These are phyloP conservation scores for Eristalis pertinax DNA, from an alignment of 2,888 invertebrate species.

Conservation along the genomic window DNA sequence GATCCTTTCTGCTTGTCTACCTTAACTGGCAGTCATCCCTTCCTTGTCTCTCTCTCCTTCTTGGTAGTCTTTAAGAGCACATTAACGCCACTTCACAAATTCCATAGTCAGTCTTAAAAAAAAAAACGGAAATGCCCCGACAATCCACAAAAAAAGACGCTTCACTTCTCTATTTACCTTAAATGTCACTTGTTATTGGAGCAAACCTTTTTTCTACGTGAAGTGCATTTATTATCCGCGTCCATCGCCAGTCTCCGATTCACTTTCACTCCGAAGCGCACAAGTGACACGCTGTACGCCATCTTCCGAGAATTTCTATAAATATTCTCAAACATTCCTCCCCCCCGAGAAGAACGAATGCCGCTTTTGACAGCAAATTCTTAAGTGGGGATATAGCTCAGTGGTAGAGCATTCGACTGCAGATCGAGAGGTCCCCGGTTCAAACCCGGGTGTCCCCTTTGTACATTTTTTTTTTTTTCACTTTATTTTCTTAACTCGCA, in stretches of 20 bases:
- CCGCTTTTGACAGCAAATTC: not conserved
- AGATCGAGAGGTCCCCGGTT: conserved; percentile 80
- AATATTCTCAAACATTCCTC: not conserved
- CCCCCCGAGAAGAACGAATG: not conserved
- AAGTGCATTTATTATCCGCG: not conserved
- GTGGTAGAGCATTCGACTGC: conserved; percentile 80
- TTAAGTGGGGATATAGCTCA: conserved; percentile 77
- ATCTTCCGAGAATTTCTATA: not conserved
- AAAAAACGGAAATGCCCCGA: no score
- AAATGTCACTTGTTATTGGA: no score
- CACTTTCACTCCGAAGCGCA: not conserved
- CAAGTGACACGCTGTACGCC: not conserved
- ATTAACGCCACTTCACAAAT: no score
- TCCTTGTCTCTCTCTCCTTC: no score
- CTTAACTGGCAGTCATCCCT: no score
- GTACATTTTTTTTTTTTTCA: conserved; percentile 57
- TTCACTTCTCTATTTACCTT: no score
- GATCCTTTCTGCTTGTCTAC: no score
- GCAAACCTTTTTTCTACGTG: no score
- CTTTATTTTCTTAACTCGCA: conserved; percentile 17
- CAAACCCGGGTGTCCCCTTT: conserved; percentile 78
- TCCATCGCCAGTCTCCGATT: not conserved
- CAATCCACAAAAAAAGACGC: no score
- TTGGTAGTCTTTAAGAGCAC: no score
- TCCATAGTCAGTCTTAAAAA: no score